Evolutionary conservation across 92 coral and sea anemone species (phyloP).

Genomic region (Actinostola sp.): DNA sequence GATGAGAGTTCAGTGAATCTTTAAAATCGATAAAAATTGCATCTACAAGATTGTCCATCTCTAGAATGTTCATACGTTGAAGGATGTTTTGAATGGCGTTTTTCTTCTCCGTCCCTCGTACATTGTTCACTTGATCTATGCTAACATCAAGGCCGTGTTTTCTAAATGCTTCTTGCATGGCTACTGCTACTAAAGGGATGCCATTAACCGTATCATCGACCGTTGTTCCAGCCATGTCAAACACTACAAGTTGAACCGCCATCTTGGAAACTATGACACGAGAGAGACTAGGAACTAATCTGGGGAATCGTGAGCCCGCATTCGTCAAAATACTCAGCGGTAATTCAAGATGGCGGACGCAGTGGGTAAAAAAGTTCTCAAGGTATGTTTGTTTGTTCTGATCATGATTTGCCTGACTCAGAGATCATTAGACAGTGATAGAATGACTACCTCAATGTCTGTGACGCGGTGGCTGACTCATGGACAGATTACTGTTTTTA

Average conservation of each 20-base stretch:
- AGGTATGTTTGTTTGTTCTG: conserved; percentile 41
- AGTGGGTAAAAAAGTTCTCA: conserved; percentile 62
- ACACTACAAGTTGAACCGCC: conserved; percentile 84
- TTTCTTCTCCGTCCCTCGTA: conserved; percentile 95
- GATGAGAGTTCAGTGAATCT: conserved; percentile 53
- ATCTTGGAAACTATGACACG: conserved; percentile 20
- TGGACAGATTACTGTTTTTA: too few species aligned
- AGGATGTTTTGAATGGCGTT: conserved; percentile 72
- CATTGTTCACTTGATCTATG: conserved; percentile 73
- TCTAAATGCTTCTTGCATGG: conserved; percentile 79
- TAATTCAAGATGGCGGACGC: conserved; percentile 68
- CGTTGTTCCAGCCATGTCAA: conserved; percentile 97
- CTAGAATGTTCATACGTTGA: neutral
- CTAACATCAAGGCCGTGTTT: conserved; percentile 67
- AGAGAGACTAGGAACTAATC: neutral
- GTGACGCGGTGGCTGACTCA: too few species aligned
- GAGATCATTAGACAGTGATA: too few species aligned
- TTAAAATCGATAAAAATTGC: conserved; percentile 76
- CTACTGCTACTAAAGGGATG: conserved; percentile 85
- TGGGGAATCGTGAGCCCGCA: neutral
- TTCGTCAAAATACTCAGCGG: conserved; percentile 20
- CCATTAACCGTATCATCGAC: conserved; percentile 88
- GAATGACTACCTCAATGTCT: too few species aligned
- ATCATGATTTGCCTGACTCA: too few species aligned
- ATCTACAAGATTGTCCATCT: conserved; percentile 40